phyloP scores from a whole-genome alignment of 37 sponge, comb jelly and placozoan species.

The Halichondria panicea region DNA sequence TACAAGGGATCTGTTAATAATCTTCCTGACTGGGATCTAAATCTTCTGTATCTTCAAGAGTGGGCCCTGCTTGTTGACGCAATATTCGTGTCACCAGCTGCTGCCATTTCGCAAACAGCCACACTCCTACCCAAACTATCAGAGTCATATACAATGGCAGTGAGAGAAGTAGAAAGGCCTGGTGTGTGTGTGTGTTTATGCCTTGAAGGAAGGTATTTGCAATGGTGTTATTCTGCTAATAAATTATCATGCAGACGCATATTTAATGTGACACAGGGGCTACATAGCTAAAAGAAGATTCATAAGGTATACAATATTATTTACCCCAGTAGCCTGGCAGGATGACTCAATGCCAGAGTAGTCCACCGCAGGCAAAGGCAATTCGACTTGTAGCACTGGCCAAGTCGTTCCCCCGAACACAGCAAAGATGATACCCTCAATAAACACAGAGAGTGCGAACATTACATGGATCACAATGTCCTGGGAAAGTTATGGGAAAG shows the following conservation, averaged over 20 bases:
- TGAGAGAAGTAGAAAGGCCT: background rate
- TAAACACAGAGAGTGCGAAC: conserved; percentile 10
- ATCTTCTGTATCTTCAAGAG: background rate
- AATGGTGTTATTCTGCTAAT: no score
- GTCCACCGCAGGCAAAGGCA: background rate
- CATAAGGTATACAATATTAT: background rate
- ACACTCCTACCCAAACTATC: conserved; percentile 2
- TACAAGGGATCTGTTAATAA: no score
- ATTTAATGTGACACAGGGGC: background rate
- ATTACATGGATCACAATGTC: background rate
- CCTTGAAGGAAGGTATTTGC: no score
- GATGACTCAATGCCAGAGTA: conserved; percentile 6
- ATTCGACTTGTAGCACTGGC: background rate
- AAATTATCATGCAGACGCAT: no score
- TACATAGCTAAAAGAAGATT: background rate
- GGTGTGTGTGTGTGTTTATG: no score
- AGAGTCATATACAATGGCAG: background rate
- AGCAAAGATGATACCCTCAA: conserved; percentile 4
- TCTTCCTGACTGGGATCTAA: background rate
- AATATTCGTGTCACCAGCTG: background rate
- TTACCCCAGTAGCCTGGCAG: background rate
- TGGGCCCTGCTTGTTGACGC: conserved; percentile 2
- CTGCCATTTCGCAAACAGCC: conserved; percentile 11
- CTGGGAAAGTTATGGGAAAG: no score
- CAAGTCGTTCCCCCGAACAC: background rate